These are phyloP conservation scores for Ifrita kowaldi DNA, from an alignment of 2,113 vertebrate genomes.

Conservation along the genomic window DNA sequence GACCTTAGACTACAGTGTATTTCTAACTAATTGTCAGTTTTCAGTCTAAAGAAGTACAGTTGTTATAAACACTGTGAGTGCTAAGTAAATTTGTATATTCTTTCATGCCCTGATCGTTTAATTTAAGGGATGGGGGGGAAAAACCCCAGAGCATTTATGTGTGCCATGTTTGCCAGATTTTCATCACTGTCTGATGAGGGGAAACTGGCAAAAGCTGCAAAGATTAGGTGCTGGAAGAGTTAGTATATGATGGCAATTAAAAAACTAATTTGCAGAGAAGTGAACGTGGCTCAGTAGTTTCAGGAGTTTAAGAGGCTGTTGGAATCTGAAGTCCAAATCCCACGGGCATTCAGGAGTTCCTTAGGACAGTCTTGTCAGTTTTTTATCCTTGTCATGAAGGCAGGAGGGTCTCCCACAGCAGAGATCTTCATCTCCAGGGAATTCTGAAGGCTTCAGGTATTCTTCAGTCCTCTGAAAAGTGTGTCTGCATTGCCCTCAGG, in stretches of 20 bases:
- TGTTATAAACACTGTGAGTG: neutral
- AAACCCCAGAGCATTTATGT: neutral
- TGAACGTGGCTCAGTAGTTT: neutral
- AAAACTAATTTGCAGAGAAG: neutral
- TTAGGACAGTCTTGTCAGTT: neutral
- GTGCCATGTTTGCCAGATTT: neutral
- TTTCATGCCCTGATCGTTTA: neutral
- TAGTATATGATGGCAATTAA: neutral
- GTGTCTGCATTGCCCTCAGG: neutral
- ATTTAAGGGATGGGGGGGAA: neutral
- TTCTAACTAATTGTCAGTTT: neutral
- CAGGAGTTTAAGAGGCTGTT: neutral
- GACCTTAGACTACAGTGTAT: neutral
- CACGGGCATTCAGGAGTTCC: neutral
- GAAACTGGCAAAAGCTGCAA: neutral
- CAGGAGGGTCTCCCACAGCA: neutral
- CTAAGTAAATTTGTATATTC: neutral
- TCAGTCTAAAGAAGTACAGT: neutral
- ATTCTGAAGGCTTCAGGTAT: neutral
- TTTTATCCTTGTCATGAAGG: neutral
- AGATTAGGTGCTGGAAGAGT: neutral
- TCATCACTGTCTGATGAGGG: neutral
- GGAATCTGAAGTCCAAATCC: neutral
- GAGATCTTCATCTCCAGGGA: neutral
- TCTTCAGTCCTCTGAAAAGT: neutral